A percentile compares a stretch with the other conserved stretches of the same genome.
Evolutionary conservation across 2,113 vertebrate species (phyloP).

Genomic region (Cygnus buccinator): DNA sequence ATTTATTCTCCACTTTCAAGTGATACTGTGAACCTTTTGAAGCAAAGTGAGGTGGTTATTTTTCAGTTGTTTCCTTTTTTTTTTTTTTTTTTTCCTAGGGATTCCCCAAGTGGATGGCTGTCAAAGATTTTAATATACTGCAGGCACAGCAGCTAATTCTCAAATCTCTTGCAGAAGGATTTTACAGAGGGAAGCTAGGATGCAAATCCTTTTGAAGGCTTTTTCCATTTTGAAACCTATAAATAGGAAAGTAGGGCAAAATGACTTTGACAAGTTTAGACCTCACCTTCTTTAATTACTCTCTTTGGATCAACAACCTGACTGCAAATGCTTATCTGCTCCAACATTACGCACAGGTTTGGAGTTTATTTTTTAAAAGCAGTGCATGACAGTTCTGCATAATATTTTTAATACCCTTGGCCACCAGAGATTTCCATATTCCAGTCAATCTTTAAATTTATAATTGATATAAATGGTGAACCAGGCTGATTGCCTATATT

Average conservation of each 20-base stretch:
- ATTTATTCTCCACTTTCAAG: constrained; percentile 60
- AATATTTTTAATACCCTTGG: constrained; percentile 57
- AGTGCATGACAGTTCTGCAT: constrained; percentile 59
- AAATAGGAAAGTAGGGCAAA: constrained; percentile 70
- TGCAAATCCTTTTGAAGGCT: constrained; percentile 72
- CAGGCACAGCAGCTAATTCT: constrained; percentile 72
- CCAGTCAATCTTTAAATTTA: constrained; percentile 1
- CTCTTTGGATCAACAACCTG: constrained; percentile 68
- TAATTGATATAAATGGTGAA: constrained; percentile 52
- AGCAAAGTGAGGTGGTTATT: constrained; percentile 62
- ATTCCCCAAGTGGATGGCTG: constrained; percentile 72
- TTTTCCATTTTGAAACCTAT: constrained; percentile 69
- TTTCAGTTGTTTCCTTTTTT: constrained; percentile 36
- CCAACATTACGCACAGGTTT: constrained; percentile 56
- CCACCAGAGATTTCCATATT: constrained; percentile 37
- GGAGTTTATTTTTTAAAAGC: constrained; percentile 69
- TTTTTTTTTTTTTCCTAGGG: constrained; percentile 53
- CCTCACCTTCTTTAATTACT: constrained; percentile 71
- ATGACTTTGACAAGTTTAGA: constrained; percentile 67
- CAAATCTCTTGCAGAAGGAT: constrained; percentile 71
- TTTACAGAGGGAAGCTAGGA: constrained; percentile 63
- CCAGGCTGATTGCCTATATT: background rate
- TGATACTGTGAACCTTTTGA: constrained; percentile 58
- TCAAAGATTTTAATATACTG: constrained; percentile 74
- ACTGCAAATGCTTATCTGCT: constrained; percentile 65